Base-by-base conservation (phyloP, 2,797 vertebrate species). In the Phoxinus dragarum region DNA sequence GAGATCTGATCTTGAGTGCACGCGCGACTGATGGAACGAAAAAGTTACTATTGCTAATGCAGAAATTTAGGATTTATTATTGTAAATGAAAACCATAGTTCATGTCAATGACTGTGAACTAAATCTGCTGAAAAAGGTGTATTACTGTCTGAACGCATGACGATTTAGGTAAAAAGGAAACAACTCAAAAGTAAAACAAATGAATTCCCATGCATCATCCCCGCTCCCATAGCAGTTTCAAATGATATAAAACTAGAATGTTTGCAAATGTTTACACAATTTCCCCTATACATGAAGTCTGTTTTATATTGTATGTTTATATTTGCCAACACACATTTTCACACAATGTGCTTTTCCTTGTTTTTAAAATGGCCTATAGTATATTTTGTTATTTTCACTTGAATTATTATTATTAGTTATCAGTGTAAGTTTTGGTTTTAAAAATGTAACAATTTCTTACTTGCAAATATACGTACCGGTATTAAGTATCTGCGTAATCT, bases 181-280 rank as follows among this genome's bases (percentile, higher is more conserved):
- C 44, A 47, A 47, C 44, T 47, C 12, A 47, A 47, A 47, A 47
- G 44, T 47, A 47, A 47, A 1, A 7, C 54, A 56, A 56, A 56
- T 56, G 0, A 56, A 56, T 56, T 8, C 54, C 54, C 19, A 23
- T 56, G 7, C 54, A 23, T 9, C 59, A 31, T 64, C 11, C n/a
- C 5, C 0, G 11, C n/a, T 31, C n/a, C n/a, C 5, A 0, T 14
- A 27, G 11, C 59, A 10, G 4, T 56, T 56, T 23, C 8, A 23
- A 23, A 56, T 56, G 0, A 23, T 23, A 23, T 4, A 56, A 56
- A 59, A 59, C 9, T 59, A 59, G 23, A 10, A n/a, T 11, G 9
- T n/a, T 59, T 59, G 23, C 23, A n/a, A 64, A 64, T 16, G n/a
- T 64, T 64, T 31, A 64, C 27, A 64, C n/a, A 14, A 31, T 64